These are phyloP conservation scores for Cephalopholis sonnerati DNA, from an alignment of 2,113 vertebrate species.

Conservation along the genomic window DNA sequence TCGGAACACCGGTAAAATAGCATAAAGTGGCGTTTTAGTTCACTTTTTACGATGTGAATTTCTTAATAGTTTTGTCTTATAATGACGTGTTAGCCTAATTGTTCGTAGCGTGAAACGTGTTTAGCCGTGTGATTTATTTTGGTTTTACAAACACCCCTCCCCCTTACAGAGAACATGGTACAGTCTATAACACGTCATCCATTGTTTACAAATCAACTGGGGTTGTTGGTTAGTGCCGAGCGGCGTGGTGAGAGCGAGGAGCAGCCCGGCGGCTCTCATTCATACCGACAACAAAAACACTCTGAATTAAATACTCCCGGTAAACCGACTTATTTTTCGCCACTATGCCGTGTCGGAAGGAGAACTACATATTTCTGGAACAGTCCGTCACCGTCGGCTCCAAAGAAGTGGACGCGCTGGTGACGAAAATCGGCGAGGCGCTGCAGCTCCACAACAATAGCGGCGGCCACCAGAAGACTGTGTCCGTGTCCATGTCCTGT, in stretches of 20 bases:
- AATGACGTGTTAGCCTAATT: too few species aligned
- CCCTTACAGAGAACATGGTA: conserved; percentile 67
- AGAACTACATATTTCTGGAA: conserved; percentile 89
- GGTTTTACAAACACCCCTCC: background rate
- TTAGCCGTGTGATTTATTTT: too few species aligned
- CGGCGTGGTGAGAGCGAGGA: conserved; percentile 74
- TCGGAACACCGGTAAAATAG: rapidly evolving
- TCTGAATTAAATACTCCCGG: background rate
- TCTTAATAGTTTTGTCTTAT: background rate
- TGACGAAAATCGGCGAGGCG: conserved; percentile 89
- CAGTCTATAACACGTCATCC: conserved; percentile 83
- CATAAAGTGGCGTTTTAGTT: rapidly evolving
- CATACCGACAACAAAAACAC: conserved; percentile 36
- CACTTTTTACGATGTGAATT: rapidly evolving
- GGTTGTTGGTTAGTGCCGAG: conserved; percentile 67
- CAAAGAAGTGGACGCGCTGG: conserved; percentile 90
- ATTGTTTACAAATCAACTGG: conserved; percentile 91
- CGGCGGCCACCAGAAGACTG: conserved; percentile 74
- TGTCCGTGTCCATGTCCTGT: conserved; percentile 75
- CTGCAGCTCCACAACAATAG: conserved; percentile 88
- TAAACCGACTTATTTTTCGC: too few species aligned
- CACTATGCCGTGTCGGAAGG: conserved; percentile 89
- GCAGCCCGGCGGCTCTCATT: conserved; percentile 54
- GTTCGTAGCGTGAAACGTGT: too few species aligned
- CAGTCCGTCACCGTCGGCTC: conserved; percentile 88